Conservation (phyloP, 2,888 invertebrate genomes). For the Chalcosyrphus nemorum region DNA sequence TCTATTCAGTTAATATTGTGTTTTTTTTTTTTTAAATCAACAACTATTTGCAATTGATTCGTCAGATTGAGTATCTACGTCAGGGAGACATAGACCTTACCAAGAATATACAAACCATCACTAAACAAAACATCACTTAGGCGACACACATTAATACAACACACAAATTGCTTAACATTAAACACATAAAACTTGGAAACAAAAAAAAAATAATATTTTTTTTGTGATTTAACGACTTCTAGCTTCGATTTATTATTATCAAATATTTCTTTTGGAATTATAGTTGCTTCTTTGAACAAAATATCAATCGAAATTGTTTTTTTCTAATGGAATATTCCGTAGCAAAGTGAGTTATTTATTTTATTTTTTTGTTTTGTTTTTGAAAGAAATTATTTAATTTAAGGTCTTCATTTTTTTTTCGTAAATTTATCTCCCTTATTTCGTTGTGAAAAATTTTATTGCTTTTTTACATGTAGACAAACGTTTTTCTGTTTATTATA, state of each 20-base stretch:
- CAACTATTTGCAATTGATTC: conserved; percentile 11
- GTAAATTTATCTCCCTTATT: conserved; percentile 22
- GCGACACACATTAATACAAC: background rate
- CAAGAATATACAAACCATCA: conserved; percentile 4
- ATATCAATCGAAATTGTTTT: conserved; percentile 38
- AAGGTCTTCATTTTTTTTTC: conserved; percentile 9
- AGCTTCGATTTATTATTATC: conserved; percentile 51
- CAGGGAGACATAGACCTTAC: conserved; percentile 69
- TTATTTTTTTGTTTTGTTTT: conserved; percentile 25
- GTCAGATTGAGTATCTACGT: conserved; percentile 27
- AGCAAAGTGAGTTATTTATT: conserved; percentile 50
- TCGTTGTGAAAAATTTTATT: conserved; percentile 53
- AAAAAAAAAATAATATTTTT: conserved; percentile 8
- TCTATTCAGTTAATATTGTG: no score
- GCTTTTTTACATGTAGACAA: conserved; percentile 61
- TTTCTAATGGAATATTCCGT: conserved; percentile 51
- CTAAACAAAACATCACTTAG: conserved; percentile 1
- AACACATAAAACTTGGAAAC: background rate
- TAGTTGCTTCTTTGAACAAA: conserved; percentile 64
- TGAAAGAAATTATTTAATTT: conserved; percentile 8
- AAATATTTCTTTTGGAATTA: conserved; percentile 11
- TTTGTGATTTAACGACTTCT: conserved; percentile 33
- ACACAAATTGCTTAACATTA: conserved; percentile 2
- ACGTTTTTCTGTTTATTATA: conserved; percentile 22
- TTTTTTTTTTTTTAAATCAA: background rate